Base-by-base conservation (phyloP, 2,797 vertebrate genomes). In the Tadarida brasiliensis region DNA sequence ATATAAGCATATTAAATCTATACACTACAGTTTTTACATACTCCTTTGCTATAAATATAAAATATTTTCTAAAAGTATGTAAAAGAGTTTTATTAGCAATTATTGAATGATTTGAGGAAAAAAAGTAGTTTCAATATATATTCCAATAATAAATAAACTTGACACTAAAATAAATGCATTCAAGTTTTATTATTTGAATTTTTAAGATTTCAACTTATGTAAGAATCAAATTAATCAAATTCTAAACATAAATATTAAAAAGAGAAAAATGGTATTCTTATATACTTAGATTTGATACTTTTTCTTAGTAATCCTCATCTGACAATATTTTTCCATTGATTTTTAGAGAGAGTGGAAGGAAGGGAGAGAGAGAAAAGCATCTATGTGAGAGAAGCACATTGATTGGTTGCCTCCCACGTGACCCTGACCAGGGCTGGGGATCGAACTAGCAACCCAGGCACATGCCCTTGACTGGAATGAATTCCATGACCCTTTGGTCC, bases 1-100 rank as follows among this genome's bases (percentile, higher is more conserved):
- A 91, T 30, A 86, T 74, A n/a, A 87, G 20, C 83, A 70, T 44
- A 91, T 39, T 4, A 93, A 83, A 54, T 44, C 59, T 70, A 90
- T 24, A 68, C 12, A 59, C 74, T 88, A 2, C 17, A 51, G 22
- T 89, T 65, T 96, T 96, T 7, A 63, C 59, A 17, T 70, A 54
- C 87, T 86, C 1, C 33, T 97, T 91, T 93, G 3, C 68, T 96
- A 87, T 71, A 95, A 95, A 70, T 14, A 77, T 7, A 90, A 93
- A 61, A 71, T 11, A 57, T 76, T 87, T 65, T 39, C 67, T 26
- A 90, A 83, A 51, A 73, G 44, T 54, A 86, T 92, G 5, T 61
- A 67, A 84, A 97, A 95, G 56, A 83, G 8, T 92, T 74, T 76
- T 80, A 88, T 70, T 95, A 86, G 7, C 24, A 33, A 93, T 8